Evolutionary conservation across 2,113 vertebrate genomes (phyloP).

Genomic region (Aegithalos caudatus): DNA sequence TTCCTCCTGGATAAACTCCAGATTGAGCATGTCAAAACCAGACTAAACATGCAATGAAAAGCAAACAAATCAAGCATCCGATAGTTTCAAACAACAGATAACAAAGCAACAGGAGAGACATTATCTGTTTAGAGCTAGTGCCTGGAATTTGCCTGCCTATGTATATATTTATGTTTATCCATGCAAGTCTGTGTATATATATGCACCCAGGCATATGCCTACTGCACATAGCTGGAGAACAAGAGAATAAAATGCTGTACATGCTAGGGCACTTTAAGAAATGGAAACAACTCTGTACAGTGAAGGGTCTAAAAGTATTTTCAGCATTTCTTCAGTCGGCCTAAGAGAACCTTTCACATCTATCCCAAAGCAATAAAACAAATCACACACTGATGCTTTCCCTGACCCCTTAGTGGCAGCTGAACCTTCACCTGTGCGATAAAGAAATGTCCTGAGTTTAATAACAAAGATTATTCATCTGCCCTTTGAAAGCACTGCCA

Average conservation of each 20-base stretch:
- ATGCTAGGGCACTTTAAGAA: background rate
- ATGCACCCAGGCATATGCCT: background rate
- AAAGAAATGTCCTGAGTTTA: background rate
- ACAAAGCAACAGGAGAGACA: background rate
- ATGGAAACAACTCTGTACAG: background rate
- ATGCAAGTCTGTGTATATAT: background rate
- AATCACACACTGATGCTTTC: background rate
- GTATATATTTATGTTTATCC: background rate
- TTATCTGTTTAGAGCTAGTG: background rate
- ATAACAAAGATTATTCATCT: background rate
- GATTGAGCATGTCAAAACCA: background rate
- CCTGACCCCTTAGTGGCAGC: background rate
- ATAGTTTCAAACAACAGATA: background rate
- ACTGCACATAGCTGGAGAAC: background rate
- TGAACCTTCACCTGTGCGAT: background rate
- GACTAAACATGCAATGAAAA: background rate
- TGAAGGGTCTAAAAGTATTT: background rate
- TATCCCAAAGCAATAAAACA: slow-evolving; percentile 11
- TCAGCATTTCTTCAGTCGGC: background rate
- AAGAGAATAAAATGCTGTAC: background rate
- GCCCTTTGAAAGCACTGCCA: background rate
- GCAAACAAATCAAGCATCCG: background rate
- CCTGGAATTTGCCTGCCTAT: background rate
- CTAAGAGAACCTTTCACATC: background rate
- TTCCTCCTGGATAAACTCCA: background rate